A percentile compares a stretch with the other conserved stretches of the same genome.
Evolutionary conservation across 2,888 invertebrate species (phyloP).

Genomic region (Drosophila anomalata): DNA sequence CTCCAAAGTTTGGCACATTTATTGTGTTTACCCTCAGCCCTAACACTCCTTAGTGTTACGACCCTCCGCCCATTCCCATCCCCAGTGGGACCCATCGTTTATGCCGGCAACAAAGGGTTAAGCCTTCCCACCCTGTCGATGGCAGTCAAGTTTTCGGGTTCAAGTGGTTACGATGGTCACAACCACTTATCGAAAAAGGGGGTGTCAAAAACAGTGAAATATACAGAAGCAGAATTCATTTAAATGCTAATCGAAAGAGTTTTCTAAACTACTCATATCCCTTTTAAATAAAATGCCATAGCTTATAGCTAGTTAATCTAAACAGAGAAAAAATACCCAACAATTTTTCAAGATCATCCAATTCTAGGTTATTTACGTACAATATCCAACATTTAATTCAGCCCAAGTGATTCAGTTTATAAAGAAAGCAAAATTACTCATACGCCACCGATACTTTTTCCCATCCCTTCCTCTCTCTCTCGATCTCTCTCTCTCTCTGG

Average conservation of each 20-base stretch:
- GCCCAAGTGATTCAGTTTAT: constrained; percentile 29
- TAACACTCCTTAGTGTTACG: constrained; percentile 24
- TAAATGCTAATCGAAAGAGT: background rate
- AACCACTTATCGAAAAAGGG: constrained; percentile 1
- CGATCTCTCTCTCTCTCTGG: background rate
- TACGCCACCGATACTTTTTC: constrained; percentile 31
- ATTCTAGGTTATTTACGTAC: background rate
- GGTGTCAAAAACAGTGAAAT: background rate
- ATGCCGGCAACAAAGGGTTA: constrained; percentile 36
- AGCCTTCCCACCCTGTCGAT: constrained; percentile 11
- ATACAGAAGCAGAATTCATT: background rate
- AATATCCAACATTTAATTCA: constrained; percentile 13
- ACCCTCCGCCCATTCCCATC: constrained; percentile 4
- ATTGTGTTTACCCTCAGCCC: constrained; percentile 34
- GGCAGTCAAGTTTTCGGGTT: constrained; percentile 5
- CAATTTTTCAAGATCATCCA: constrained; percentile 16
- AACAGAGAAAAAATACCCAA: too few relatives aligned
- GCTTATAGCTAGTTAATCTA: too few relatives aligned
- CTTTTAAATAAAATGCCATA: too few relatives aligned
- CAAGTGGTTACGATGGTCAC: constrained; percentile 3
- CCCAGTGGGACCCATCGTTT: constrained; percentile 36
- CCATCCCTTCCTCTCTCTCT: background rate
- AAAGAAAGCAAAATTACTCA: constrained; percentile 37
- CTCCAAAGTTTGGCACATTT: constrained; percentile 37
- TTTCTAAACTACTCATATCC: too few relatives aligned